These are phyloP conservation scores for Drosophila mercatorum DNA, from an alignment of 2,888 invertebrate species.

Conservation along the genomic window DNA sequence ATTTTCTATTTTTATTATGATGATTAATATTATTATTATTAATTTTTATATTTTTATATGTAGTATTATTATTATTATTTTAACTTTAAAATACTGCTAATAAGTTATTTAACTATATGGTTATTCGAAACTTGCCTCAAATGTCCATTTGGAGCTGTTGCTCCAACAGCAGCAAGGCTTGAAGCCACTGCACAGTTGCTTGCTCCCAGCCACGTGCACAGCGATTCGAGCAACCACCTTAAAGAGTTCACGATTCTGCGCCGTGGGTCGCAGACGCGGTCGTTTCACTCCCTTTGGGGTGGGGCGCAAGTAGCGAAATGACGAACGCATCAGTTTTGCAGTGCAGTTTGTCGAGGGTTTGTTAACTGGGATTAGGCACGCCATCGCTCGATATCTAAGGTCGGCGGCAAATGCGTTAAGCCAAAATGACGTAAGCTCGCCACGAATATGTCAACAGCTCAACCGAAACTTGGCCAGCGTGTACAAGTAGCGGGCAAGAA, in stretches of 20 bases:
- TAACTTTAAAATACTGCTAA: too few species aligned
- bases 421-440: slow-evolving; percentile 72
- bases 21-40: too few species aligned
- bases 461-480: slow-evolving; percentile 71
- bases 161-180: neutral
- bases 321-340: slow-evolving; percentile 60
- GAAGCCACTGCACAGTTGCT: too few species aligned
- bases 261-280: slow-evolving; percentile 14
- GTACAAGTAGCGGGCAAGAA: slow-evolving; percentile 89
- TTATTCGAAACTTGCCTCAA: too few species aligned
- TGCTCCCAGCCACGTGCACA: slow-evolving; percentile 18
- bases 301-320: slow-evolving; percentile 50
- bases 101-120: too few species aligned
- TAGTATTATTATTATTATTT: too few species aligned
- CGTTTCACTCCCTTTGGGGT: slow-evolving; percentile 41
- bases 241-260: slow-evolving; percentile 58
- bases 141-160: neutral
- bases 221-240: slow-evolving; percentile 20
- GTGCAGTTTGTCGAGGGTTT: slow-evolving; percentile 43
- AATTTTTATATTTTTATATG: too few species aligned
- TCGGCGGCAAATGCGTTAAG: slow-evolving; percentile 27
- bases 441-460: slow-evolving; percentile 64
- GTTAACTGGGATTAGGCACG: slow-evolving; percentile 57
- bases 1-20: too few species aligned
- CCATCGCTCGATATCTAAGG: slow-evolving; percentile 46